Evolutionary conservation across 2,113 vertebrate species (phyloP).

Genomic region (Pterophyllum scalare): DNA sequence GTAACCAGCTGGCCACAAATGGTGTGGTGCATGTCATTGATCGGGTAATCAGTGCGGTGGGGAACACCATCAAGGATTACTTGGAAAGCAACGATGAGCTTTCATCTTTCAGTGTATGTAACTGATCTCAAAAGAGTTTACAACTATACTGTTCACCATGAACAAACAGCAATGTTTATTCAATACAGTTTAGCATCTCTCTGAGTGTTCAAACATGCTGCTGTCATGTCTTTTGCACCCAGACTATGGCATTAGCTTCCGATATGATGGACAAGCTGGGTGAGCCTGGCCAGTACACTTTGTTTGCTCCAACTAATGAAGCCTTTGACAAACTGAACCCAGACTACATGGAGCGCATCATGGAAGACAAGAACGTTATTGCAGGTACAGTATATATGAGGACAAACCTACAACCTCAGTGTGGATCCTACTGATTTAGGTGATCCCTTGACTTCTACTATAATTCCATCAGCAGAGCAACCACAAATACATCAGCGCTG

Average conservation of each 20-base stretch:
- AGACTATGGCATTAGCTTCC: conserved; percentile 84
- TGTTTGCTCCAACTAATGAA: conserved; percentile 93
- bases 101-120: conserved; percentile 85
- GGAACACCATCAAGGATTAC: conserved; percentile 87
- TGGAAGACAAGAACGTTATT: conserved; percentile 86
- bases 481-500: background rate
- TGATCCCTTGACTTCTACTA: background rate
- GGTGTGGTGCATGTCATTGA: conserved; percentile 95
- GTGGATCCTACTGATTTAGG: background rate
- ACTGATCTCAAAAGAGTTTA: background rate
- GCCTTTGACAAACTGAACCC: conserved; percentile 87
- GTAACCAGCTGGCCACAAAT: conserved; percentile 96
- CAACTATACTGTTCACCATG: background rate
- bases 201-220: background rate
- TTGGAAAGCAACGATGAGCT: conserved; percentile 87
- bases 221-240: conserved; percentile 28
- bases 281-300: conserved; percentile 89
- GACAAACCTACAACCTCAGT: background rate
- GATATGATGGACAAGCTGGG: conserved; percentile 84
- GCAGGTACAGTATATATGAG: conserved; percentile 82
- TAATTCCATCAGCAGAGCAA: background rate
- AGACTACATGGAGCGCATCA: conserved; percentile 85
- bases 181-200: background rate
- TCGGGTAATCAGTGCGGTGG: conserved; percentile 87
- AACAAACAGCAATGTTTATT: background rate